Percentiles rank a stretch among this genome's conserved stretches.
Conservation (phyloP, 2,113 vertebrate species). For the Anguilla rostrata region DNA sequence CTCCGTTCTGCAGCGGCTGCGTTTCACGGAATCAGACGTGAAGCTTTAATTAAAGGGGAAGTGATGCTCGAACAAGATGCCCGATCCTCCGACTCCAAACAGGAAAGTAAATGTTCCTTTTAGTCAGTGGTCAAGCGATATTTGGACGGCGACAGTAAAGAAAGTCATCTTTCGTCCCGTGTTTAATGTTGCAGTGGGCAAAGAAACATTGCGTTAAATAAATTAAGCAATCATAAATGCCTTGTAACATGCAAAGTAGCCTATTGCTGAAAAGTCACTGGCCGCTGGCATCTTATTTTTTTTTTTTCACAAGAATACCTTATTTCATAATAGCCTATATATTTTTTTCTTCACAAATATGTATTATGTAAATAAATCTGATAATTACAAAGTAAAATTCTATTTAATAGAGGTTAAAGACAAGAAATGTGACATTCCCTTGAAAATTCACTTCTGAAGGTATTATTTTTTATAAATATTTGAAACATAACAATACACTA, state of each 20-base stretch:
- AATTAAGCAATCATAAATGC: not conserved
- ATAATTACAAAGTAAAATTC: no score
- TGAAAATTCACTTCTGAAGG: no score
- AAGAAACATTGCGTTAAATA: not conserved
- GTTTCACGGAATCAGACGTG: not conserved
- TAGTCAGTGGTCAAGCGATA: not conserved
- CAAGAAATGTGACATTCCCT: no score
- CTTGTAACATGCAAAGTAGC: not conserved
- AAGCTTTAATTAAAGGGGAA: conserved; percentile 34
- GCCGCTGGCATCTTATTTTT: no score
- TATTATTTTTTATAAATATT: no score
- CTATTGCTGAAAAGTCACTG: not conserved
- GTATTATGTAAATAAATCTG: no score
- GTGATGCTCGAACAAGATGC: not conserved
- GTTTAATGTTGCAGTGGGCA: not conserved
- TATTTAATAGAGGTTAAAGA: no score
- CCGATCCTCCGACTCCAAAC: conserved; percentile 16
- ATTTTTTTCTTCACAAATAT: no score
- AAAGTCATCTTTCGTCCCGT: not conserved
- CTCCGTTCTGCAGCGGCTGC: conserved; percentile 1
- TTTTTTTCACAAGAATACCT: no score
- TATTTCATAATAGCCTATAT: no score
- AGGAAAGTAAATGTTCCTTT: not conserved
- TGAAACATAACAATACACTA: no score
- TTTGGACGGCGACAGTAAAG: not conserved